phyloP scores from a whole-genome alignment of 2,113 vertebrate species.

The Catagonus wagneri region DNA sequence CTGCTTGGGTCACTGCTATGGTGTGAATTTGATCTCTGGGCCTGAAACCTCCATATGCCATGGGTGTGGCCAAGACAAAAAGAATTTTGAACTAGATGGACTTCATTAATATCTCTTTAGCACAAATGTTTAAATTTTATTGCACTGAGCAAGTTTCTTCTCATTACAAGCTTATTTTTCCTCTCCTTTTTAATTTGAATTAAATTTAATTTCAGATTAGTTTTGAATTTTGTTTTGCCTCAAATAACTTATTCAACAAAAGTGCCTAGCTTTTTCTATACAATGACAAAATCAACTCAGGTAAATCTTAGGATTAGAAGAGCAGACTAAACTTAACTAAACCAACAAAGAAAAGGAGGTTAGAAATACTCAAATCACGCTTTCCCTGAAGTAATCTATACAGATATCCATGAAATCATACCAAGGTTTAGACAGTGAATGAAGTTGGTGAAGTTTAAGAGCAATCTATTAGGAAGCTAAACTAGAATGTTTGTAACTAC shows the following conservation, averaged over 20 bases:
- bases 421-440: neutral
- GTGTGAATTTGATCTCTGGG: no score
- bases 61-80: neutral
- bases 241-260: neutral
- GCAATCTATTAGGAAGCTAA: neutral
- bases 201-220: neutral
- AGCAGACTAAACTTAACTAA: constrained; percentile 33
- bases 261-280: neutral
- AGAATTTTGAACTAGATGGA: neutral
- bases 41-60: no score
- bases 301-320: constrained; percentile 10
- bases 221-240: neutral
- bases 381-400: neutral
- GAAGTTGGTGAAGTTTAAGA: neutral
- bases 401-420: neutral
- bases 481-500: neutral
- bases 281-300: neutral
- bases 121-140: neutral
- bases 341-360: neutral
- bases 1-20: no score
- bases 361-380: neutral
- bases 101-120: neutral
- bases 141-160: neutral
- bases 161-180: neutral
- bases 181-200: neutral